phyloP scores from a whole-genome alignment of 2,797 vertebrate genomes.

The Poeciliopsis infans region DNA sequence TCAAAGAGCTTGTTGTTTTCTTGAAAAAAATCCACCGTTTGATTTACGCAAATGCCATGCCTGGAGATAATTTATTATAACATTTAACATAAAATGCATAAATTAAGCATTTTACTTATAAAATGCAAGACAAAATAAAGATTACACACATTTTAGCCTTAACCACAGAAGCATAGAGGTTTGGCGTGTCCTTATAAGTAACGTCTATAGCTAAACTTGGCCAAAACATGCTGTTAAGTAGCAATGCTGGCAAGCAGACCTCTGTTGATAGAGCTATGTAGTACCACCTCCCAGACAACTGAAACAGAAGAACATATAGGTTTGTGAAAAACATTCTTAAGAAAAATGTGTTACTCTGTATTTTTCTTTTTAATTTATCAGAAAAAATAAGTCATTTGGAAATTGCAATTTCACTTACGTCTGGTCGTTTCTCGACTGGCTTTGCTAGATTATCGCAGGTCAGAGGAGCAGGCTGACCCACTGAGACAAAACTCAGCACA shows the following conservation, averaged over 20 bases:
- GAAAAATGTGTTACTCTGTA: background rate
- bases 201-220: background rate
- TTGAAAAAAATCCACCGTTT: fast-evolving
- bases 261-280: background rate
- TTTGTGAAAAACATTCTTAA: background rate
- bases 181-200: background rate
- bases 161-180: fast-evolving
- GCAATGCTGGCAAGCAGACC: fast-evolving
- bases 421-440: constrained; percentile 1
- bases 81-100: background rate
- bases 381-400: background rate
- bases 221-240: fast-evolving
- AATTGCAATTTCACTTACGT: constrained; percentile 39
- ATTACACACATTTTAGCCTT: constrained; percentile 23
- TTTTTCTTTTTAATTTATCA: background rate
- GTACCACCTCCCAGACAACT: constrained; percentile 53
- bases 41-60: background rate
- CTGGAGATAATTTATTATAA: constrained; percentile 23
- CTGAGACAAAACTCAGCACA: constrained; percentile 47
- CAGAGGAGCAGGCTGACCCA: constrained; percentile 39
- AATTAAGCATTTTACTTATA: background rate
- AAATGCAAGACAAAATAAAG: background rate
- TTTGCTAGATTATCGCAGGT: constrained; percentile 44
- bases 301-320: constrained; percentile 8
- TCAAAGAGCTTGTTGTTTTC: fast-evolving